Percentiles rank a stretch among this genome's conserved stretches.
phyloP scores from a whole-genome alignment of 2,113 vertebrate species.

The Lucifuga dentata region DNA sequence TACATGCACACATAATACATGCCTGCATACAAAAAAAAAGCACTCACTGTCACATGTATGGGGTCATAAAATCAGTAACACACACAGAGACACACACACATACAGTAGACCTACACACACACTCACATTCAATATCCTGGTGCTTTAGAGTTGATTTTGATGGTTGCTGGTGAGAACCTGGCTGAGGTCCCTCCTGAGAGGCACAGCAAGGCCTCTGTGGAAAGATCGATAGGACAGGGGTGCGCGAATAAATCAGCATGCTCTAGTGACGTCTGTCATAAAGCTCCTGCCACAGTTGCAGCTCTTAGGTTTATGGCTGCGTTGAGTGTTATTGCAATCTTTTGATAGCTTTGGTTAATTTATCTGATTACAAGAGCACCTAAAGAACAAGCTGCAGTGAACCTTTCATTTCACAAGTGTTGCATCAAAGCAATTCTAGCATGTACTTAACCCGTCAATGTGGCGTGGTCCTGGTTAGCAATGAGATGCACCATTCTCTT shows the following conservation, averaged over 20 bases:
- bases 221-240: slow-evolving; percentile 81
- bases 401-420: slow-evolving; percentile 48
- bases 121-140: slow-evolving; percentile 38
- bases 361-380: slow-evolving; percentile 84
- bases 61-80: slow-evolving; percentile 51
- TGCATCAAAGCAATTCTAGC: slow-evolving; percentile 55
- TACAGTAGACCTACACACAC: slow-evolving; percentile 18
- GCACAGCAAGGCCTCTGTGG: slow-evolving; percentile 67
- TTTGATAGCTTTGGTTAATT: slow-evolving; percentile 86
- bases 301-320: slow-evolving; percentile 82
- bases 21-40: background rate
- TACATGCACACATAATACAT: slow-evolving; percentile 31
- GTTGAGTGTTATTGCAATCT: slow-evolving; percentile 87
- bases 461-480: slow-evolving; percentile 7
- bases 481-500: background rate
- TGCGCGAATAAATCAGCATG: slow-evolving; percentile 77
- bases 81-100: background rate
- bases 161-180: slow-evolving; percentile 64
- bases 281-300: slow-evolving; percentile 73
- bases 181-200: slow-evolving; percentile 73
- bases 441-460: slow-evolving; percentile 13
- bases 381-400: slow-evolving; percentile 72
- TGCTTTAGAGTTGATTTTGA: slow-evolving; percentile 69
- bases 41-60: slow-evolving; percentile 51
- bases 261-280: slow-evolving; percentile 81